A percentile compares a stretch with the other conserved stretches of the same genome.
phyloP scores from a whole-genome alignment of 2,888 invertebrate genomes.

The Neoascia interrupta region DNA sequence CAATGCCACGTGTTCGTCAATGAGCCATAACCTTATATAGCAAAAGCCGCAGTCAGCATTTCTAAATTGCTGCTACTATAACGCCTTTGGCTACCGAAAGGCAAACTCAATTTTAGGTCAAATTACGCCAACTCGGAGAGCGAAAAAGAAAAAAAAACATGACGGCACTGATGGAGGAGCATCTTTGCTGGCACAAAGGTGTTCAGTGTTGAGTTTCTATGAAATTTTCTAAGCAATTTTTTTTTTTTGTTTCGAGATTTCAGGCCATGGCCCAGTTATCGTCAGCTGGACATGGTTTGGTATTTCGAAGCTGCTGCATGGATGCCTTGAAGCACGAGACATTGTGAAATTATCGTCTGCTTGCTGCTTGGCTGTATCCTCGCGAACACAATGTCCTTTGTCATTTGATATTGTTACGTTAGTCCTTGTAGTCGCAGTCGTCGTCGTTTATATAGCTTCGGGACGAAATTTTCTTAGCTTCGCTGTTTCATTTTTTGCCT shows the following conservation, averaged over 20 bases:
- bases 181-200: slow-evolving; percentile 24
- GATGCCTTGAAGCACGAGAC: slow-evolving; percentile 42
- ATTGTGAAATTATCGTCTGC: slow-evolving; percentile 22
- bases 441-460: too few relatives aligned
- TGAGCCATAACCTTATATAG: slow-evolving; percentile 43
- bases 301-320: too few relatives aligned
- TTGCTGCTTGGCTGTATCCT: background rate
- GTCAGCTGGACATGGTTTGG: too few relatives aligned
- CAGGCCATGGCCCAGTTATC: too few relatives aligned
- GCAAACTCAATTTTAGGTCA: slow-evolving; percentile 38
- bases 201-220: slow-evolving; percentile 34
- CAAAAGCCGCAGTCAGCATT: background rate
- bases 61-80: slow-evolving; percentile 36
- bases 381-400: slow-evolving; percentile 1
- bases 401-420: slow-evolving; percentile 42
- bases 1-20: slow-evolving; percentile 59
- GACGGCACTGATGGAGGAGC: too few relatives aligned
- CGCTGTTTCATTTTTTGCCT: background rate
- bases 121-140: slow-evolving; percentile 32
- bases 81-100: slow-evolving; percentile 41
- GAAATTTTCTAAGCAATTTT: too few relatives aligned
- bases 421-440: slow-evolving; percentile 10
- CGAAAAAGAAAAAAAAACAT: too few relatives aligned
- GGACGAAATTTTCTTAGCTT: too few relatives aligned
- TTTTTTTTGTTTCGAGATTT: too few relatives aligned